Evolutionary conservation across 2,888 invertebrate species (phyloP).

Genomic region (Leptarthrus brevirostris): DNA sequence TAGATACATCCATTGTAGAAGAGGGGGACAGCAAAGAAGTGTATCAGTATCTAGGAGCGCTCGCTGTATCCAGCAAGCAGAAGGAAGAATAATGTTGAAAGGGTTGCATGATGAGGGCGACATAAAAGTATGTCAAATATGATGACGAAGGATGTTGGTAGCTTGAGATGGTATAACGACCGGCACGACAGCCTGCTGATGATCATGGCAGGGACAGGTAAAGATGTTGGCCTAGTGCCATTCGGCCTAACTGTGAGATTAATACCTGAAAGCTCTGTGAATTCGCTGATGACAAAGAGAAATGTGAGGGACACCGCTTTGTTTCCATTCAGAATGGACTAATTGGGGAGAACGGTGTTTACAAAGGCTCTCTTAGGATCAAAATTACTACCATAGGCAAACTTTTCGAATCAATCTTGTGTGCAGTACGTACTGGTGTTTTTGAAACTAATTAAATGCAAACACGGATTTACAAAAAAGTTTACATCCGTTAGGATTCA

Average conservation of each 20-base stretch:
- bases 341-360: slow-evolving; percentile 26
- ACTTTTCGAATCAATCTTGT: no score
- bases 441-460: no score
- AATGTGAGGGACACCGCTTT: slow-evolving; percentile 33
- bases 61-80: slow-evolving; percentile 21
- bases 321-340: slow-evolving; percentile 8
- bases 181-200: neutral
- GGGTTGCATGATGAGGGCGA: slow-evolving; percentile 47
- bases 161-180: slow-evolving; percentile 38
- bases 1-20: slow-evolving; percentile 38
- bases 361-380: slow-evolving; percentile 24
- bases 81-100: slow-evolving; percentile 38
- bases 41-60: slow-evolving; percentile 35
- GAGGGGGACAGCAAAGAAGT: neutral
- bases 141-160: slow-evolving; percentile 48
- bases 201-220: slow-evolving; percentile 26
- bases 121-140: slow-evolving; percentile 49
- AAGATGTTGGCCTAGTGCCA: slow-evolving; percentile 48
- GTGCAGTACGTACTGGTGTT: no score
- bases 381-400: no score
- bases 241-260: slow-evolving; percentile 44
- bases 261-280: slow-evolving; percentile 28
- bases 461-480: no score
- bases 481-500: no score
- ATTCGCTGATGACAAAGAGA: slow-evolving; percentile 27